Percentiles rank a stretch among this genome's conserved stretches.
phyloP scores from a whole-genome alignment of 2,113 vertebrate species.

The Axis porcinus region DNA sequence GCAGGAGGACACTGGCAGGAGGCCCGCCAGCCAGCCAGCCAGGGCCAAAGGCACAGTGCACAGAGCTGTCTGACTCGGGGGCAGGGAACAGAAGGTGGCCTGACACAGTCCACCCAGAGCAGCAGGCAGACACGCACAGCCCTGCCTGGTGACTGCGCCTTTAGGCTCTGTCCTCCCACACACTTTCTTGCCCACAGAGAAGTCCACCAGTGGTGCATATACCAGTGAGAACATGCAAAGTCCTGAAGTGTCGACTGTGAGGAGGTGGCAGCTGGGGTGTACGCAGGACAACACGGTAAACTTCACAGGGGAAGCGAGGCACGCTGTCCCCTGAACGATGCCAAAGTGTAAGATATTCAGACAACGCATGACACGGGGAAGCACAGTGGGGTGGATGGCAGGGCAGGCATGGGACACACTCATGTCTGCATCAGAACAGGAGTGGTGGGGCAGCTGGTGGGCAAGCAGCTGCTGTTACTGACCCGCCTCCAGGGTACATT shows the following conservation, averaged over 20 bases:
- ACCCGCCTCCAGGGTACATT: rapidly evolving
- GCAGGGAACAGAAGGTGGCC: neutral
- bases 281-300: neutral
- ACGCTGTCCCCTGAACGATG: neutral
- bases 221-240: neutral
- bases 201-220: neutral
- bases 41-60: neutral
- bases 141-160: neutral
- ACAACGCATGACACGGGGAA: neutral
- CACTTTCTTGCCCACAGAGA: neutral
- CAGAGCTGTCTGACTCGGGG: neutral
- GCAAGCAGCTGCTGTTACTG: rapidly evolving
- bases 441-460: neutral
- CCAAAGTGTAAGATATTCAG: neutral
- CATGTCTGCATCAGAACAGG: neutral
- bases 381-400: neutral
- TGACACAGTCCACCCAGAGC: neutral
- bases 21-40: neutral
- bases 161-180: neutral
- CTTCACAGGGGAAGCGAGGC: neutral
- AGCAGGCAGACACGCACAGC: neutral
- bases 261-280: neutral
- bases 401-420: neutral
- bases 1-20: neutral
- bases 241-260: neutral